Conservation (phyloP, 1,140 invertebrate species). For the Cydia fagiglandana region DNA sequence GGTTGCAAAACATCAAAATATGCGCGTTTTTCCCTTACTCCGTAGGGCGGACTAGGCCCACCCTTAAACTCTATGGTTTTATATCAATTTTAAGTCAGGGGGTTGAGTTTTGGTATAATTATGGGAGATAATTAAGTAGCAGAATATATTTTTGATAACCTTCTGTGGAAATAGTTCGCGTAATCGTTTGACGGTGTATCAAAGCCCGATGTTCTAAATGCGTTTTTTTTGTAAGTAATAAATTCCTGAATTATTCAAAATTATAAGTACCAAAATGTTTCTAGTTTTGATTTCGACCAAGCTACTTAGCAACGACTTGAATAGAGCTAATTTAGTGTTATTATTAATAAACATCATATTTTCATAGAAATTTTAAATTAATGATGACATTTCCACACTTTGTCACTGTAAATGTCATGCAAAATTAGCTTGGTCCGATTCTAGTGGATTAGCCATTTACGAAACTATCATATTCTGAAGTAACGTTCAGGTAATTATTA, state of each 20-base stretch:
- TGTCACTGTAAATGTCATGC: too few relatives aligned
- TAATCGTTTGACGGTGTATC: conserved; percentile 17
- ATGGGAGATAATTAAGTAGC: conserved; percentile 40
- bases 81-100: conserved; percentile 60
- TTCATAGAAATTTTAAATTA: too few relatives aligned
- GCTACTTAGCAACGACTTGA: too few relatives aligned
- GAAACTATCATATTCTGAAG: too few relatives aligned
- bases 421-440: too few relatives aligned
- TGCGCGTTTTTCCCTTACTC: conserved; percentile 39
- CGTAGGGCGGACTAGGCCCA: conserved; percentile 41
- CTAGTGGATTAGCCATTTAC: too few relatives aligned
- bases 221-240: neutral
- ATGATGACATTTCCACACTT: too few relatives aligned
- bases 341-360: too few relatives aligned
- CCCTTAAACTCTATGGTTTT: conserved; percentile 51
- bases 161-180: neutral
- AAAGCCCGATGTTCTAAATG: neutral
- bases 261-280: too few relatives aligned
- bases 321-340: too few relatives aligned
- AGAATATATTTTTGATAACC: conserved; percentile 18
- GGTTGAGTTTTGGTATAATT: conserved; percentile 56
- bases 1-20: conserved; percentile 69
- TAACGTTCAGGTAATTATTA: neutral
- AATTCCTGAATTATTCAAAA: neutral
- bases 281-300: too few relatives aligned